Percentiles rank a stretch among this genome's conserved stretches.
phyloP scores from a whole-genome alignment of 2,113 vertebrate species.

The Ameiurus melas region DNA sequence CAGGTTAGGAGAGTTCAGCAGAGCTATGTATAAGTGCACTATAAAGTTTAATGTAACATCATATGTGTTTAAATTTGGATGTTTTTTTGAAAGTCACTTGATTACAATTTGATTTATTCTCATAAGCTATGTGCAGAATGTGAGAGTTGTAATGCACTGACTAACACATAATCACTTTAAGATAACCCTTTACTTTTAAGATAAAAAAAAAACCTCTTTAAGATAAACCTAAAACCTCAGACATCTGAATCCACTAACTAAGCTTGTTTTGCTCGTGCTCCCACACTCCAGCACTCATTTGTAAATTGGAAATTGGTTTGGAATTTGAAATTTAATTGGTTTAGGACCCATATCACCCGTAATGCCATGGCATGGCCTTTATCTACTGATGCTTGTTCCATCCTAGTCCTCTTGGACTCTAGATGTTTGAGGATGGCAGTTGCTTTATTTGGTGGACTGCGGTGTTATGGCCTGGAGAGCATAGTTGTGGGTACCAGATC shows the following conservation, averaged over 20 bases:
- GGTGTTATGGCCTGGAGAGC: slow-evolving; percentile 4
- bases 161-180: too few species aligned
- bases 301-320: not conserved
- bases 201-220: too few species aligned
- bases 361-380: not conserved
- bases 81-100: not conserved
- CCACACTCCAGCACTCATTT: not conserved
- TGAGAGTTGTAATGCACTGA: not conserved
- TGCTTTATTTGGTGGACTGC: not conserved
- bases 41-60: not conserved
- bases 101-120: not conserved
- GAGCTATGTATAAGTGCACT: not conserved
- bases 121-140: not conserved
- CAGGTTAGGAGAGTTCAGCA: not conserved
- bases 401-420: not conserved
- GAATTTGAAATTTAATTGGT: not conserved
- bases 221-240: not conserved
- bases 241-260: not conserved
- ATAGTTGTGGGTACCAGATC: not conserved
- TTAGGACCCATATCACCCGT: not conserved
- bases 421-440: not conserved
- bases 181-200: too few species aligned
- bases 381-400: not conserved
- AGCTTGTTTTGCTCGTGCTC: not conserved
- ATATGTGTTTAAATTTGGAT: not conserved